Evolutionary conservation across 2,888 invertebrate genomes (phyloP), one percentile per base, ranked within the genome.

Genomic region (Phytoseiulus persimilis): DNA sequence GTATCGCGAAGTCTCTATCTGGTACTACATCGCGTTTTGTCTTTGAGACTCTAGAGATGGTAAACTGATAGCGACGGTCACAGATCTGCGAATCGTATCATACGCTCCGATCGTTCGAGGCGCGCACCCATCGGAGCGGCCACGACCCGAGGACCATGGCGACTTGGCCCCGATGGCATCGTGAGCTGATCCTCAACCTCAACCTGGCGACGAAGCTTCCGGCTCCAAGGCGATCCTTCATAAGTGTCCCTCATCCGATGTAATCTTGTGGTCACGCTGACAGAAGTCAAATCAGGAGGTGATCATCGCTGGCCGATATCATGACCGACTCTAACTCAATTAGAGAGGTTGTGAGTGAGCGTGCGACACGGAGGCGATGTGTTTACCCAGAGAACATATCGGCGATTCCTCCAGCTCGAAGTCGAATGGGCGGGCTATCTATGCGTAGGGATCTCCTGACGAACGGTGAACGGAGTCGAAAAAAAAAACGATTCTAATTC

Each of bases 251-350:
- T 39, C 39, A 65, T 65, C 65, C 65, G 65, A 65, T 65, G 65
- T 65, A 65, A 65, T 65, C 65, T 65, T 65, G 65, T 28, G 65
- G 65, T 65, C 65, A 65, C 65, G 65, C 65, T 23, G 65, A 65
- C 65, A 65, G 65, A 65, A 65, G 65, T 65, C 65, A 65, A 65
- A 65, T 65, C 65, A 65, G 65, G 18, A 65, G 65, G 18, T 23
- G 65, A 65, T 65, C 65, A 65, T 65, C 65, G 18, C 65, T 23
- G 28, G 65, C 65, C 65, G 65, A 3, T 65, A 65, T 65, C 65
- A 65, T 65, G 65, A 65, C 65, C 65, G 65, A 65, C 65, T 65
- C 65, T 65, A 65, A 65, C 65, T 65, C 65, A 65, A 65, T 65
- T 65, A 65, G 65, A 65, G 65, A 14, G 14, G 65, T 23, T 65